Evolutionary conservation across 2,113 vertebrate genomes (phyloP).

Genomic region (Propithecus coquereli): DNA sequence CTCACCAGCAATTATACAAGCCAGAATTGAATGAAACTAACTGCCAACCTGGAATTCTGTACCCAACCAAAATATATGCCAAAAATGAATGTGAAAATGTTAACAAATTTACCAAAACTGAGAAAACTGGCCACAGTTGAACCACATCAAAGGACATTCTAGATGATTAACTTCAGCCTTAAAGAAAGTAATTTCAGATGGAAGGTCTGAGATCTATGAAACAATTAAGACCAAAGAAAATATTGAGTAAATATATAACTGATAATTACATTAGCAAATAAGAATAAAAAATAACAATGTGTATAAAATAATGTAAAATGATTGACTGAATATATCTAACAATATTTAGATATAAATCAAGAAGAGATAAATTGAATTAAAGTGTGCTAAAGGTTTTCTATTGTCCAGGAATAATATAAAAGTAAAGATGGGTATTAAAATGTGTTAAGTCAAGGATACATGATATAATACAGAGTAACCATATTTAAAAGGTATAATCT

Average conservation of each 20-base stretch:
- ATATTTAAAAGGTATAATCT: not conserved
- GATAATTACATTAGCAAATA: not conserved
- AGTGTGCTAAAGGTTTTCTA: not conserved
- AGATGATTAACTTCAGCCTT: not conserved
- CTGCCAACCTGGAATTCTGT: not conserved
- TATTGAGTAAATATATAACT: not conserved
- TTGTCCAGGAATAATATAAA: not conserved
- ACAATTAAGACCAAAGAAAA: not conserved
- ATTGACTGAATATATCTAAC: not conserved
- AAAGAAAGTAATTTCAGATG: not conserved
- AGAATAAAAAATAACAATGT: not conserved
- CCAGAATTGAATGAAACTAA: not conserved
- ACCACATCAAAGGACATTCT: not conserved
- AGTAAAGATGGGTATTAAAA: not conserved
- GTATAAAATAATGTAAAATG: not conserved
- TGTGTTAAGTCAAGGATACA: not conserved
- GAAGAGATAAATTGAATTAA: not conserved
- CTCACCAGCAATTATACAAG: not conserved
- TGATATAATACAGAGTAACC: not conserved
- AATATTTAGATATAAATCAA: not conserved
- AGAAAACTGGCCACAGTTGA: not conserved
- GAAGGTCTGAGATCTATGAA: not conserved
- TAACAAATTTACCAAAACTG: not conserved
- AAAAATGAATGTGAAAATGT: not conserved
- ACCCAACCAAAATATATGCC: not conserved